These are phyloP conservation scores for Hippocampus kuda DNA, from an alignment of 2,797 vertebrate genomes.

Conservation along the genomic window DNA sequence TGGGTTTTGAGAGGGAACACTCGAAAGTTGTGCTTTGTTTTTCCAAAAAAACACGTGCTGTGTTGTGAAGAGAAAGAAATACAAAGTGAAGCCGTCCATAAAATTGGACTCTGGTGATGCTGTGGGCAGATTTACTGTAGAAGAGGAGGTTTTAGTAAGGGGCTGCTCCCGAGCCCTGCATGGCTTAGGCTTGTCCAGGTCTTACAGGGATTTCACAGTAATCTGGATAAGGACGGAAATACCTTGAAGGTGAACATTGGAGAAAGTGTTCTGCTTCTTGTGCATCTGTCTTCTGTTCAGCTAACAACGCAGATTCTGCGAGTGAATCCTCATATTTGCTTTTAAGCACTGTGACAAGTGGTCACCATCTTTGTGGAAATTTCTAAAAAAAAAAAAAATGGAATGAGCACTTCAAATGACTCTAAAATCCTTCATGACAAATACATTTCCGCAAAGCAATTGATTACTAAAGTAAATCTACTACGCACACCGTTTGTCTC, in stretches of 20 bases:
- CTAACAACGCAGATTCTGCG: neutral
- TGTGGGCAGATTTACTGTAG: conserved; percentile 14
- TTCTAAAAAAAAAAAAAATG: too few relatives aligned
- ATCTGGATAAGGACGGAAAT: conserved; percentile 74
- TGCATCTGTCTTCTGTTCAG: conserved; percentile 18
- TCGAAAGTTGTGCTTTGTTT: neutral
- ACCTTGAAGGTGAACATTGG: conserved; percentile 60
- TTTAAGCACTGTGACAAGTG: neutral
- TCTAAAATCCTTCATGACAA: too few relatives aligned
- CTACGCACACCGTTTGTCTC: too few relatives aligned
- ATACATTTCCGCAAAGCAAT: too few relatives aligned
- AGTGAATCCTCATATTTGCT: neutral
- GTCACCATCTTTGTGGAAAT: too few relatives aligned
- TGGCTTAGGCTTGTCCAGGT: conserved; percentile 60
- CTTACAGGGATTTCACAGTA: conserved; percentile 66
- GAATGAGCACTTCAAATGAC: too few relatives aligned
- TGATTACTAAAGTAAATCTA: too few relatives aligned
- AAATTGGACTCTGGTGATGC: conserved; percentile 10
- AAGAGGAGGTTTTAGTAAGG: conserved; percentile 39
- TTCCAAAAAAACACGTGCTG: neutral
- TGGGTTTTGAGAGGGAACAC: neutral
- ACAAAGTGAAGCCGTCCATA: conserved; percentile 6
- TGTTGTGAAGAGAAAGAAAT: conserved; percentile 1
- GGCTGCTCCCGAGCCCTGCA: conserved; percentile 45
- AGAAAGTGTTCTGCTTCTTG: conserved; percentile 40